Evolutionary conservation across 2,797 vertebrate species (phyloP), one percentile per base, ranked within the genome.

Genomic region (Florisuga fusca): DNA sequence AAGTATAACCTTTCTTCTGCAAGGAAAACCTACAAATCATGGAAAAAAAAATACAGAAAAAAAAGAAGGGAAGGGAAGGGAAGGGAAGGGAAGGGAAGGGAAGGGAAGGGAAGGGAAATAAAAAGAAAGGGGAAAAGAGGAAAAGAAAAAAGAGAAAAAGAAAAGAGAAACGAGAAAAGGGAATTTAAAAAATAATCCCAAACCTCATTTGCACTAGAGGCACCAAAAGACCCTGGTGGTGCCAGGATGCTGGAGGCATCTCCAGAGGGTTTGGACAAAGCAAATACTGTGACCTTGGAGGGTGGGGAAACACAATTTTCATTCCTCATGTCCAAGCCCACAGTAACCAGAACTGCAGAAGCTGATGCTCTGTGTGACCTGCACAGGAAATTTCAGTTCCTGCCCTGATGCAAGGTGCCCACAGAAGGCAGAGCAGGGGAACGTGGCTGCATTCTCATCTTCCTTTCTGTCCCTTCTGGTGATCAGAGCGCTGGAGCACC

Each of bases 321-420:
- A 27, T 4, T 3, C 36, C 45, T 54, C 7, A 1, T 2, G 15
- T 19, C 31, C 38, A 34, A 67, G 48, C 34, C 48, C 2, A 0
- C 38, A 88, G 64, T n/a, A 58, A 20, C 27, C 31, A 36, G 54
- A 15, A 48, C 26, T 20, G 29, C 34, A 48, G 31, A 19, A 22
- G 50, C 25, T 74, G 31, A 29, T 13, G 17, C 26, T 85, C 29
- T 20, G 15, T 11, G 50, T 41, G 64, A 83, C 10, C 29, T 53
- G 27, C 15, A 31, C 0, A 2, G 54, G 38, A 68, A 73, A 58
- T n/a, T 22, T 33, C 0, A 0, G 25, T 58, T 22, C 75, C 25
- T 57, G 33, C 33, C 57, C 43, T 8, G 4, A 46, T 7, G 34
- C 6, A 54, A 54, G 77, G 38, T 62, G n/a, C n/a, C 29, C 26